Evolutionary conservation across 2,888 invertebrate species (phyloP), one percentile per base, ranked within the genome.

Genomic region (Phaonia tiefii): DNA sequence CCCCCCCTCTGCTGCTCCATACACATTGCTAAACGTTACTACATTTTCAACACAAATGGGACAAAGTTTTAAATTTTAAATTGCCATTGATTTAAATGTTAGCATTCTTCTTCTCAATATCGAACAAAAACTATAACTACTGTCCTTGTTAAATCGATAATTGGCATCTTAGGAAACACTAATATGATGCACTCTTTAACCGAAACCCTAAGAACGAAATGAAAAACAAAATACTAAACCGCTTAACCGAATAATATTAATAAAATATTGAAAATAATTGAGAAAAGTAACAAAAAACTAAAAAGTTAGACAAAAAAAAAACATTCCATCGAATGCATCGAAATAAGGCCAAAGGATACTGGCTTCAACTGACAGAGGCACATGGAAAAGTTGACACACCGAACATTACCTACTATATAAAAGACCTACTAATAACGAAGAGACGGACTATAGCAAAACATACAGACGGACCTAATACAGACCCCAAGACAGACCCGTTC

Each of bases 311-410:
- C 44, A 79, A 65, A 31, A 31, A 31, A 79, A 65, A 31, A 31
- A 31, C 42, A 60, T 75, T 76, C 74, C 67, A 77, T 56, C 65
- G 67, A 76, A 76, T 72, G 80, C 82, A 83, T 78, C 75, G 73
- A 80, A 75, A 56, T 60, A 79, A 42, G 65, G 75, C 71, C 77
- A 82, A 83, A 60, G 73, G 60, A 81, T 71, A 20, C 44, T 31
- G 26, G 69, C 66, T 73, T 67, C 71, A 37, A 13, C 22, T 54
- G n/a, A 49, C 49, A 49, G 51, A 20, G 46, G 22, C 31, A 54
- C 17, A 31, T 5, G 31, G 31, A 31, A 5, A 8, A 31, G 8
- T 5, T 31, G 31, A 31, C 58, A 65, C 51, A 54, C 8, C 39
- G 8, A 58, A 31, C 31, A 8, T 31, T 5, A 31, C n/a, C n/a